These are phyloP conservation scores for Trichonephila inaurata DNA, from an alignment of 1,140 invertebrate species.

Conservation along the genomic window DNA sequence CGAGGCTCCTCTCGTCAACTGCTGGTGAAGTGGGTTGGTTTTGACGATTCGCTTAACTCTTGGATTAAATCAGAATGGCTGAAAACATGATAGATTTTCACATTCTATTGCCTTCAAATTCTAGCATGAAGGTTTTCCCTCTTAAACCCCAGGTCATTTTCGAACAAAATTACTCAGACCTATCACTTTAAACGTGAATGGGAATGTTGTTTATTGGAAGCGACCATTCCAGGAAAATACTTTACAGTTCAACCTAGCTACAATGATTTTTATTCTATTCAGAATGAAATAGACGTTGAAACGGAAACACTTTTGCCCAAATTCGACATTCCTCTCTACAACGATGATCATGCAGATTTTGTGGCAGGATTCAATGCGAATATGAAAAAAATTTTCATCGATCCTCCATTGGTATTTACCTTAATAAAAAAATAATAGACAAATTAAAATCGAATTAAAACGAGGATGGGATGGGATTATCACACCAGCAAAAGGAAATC, in stretches of 20 bases:
- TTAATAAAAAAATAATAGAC: too few relatives aligned
- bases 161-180: too few relatives aligned
- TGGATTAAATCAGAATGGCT: not conserved
- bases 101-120: too few relatives aligned
- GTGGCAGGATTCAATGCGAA: too few relatives aligned
- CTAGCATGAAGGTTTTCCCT: too few relatives aligned
- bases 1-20: not conserved
- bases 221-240: not conserved
- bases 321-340: not conserved
- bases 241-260: not conserved
- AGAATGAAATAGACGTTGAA: not conserved
- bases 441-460: too few relatives aligned
- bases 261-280: not conserved
- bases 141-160: too few relatives aligned
- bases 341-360: not conserved
- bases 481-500: too few relatives aligned
- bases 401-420: too few relatives aligned
- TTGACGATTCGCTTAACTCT: not conserved
- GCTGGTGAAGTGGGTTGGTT: slow-evolving; percentile 7
- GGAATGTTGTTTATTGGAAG: not conserved
- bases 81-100: too few relatives aligned
- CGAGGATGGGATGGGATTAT: not conserved
- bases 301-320: not conserved
- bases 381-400: too few relatives aligned
- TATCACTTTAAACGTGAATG: too few relatives aligned